phyloP scores from a whole-genome alignment of 2,113 vertebrate species.

The Heteronetta atricapilla region DNA sequence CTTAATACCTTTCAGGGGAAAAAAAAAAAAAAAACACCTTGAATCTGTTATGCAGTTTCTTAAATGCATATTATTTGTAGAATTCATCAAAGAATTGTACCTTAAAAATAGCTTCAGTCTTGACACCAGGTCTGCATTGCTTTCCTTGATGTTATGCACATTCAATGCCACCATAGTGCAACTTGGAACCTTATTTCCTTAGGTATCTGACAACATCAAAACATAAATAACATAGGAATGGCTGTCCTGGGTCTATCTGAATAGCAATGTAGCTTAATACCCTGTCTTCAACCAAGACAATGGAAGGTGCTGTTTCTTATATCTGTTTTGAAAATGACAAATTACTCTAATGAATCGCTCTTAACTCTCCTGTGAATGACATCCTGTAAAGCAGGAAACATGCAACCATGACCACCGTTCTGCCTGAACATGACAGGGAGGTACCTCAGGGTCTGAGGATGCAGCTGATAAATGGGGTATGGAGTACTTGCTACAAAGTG shows the following conservation, averaged over 20 bases:
- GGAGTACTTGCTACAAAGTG: background rate
- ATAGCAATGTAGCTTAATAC: background rate
- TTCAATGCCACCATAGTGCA: background rate
- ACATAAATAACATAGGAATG: background rate
- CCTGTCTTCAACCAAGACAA: background rate
- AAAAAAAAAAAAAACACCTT: background rate
- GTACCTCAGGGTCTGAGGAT: background rate
- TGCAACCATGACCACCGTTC: rapidly evolving
- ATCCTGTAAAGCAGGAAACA: background rate
- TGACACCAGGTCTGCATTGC: background rate
- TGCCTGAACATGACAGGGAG: background rate
- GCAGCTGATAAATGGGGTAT: background rate
- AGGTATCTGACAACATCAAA: background rate
- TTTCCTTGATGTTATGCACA: background rate
- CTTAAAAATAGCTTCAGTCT: background rate
- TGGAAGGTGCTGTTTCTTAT: background rate
- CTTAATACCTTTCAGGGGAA: background rate
- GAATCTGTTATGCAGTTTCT: background rate
- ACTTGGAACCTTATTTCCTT: background rate
- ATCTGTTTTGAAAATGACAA: background rate
- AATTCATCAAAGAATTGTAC: background rate
- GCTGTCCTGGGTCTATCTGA: background rate
- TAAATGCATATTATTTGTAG: constrained; percentile 12
- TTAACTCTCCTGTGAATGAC: background rate
- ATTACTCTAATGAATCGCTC: background rate